Evolutionary conservation across 2,797 vertebrate species (phyloP), one percentile per base, ranked within the genome.

Genomic region (Argyrosomus regius): DNA sequence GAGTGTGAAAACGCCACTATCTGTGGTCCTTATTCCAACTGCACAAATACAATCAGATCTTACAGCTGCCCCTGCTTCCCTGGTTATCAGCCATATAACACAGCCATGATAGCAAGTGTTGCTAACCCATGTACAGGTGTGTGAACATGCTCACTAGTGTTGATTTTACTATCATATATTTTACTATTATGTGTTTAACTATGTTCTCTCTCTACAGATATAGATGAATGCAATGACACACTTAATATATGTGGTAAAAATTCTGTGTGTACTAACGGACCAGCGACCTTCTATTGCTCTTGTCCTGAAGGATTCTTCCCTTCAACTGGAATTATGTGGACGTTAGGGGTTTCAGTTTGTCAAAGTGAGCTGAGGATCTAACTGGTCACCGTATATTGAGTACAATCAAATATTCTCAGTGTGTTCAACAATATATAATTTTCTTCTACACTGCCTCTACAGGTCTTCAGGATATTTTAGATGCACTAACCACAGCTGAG

Each of bases 301-400:
- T 94, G 94, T 75, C 78, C 82, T 2, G 90, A 92, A 11, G 88
- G 87, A 53, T 94, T 75, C 22, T 92, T 28, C 62, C 88, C 92
- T 20, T 79, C 91, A 58, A 91, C 91, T 39, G 93, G 91, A 48
- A n/a, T 93, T 0, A 0, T 78, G 11, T 93, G 94, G 94, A 41
- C 0, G 1, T 0, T 67, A 2, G 87, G 75, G 0, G 6, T 72
- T 24, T 72, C 90, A 2, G 84, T 65, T 71, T 94, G 94, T 84
- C 3, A 85, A 82, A 83, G 94, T 94, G 77, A 84, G 88, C 41
- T 26, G 0, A 72, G 28, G 1, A 28, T 53, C 22, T 22, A 62
- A 2, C 16, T 28, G 6, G 17, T 10, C 20, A 28, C 35, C 28
- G 35, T 28, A 16, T 45, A 53, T 28, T 43, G 6, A 62, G 24